Percentiles rank a stretch among this genome's conserved stretches.
Conservation (phyloP, 1,140 invertebrate species). For the Caerostris darwini region DNA sequence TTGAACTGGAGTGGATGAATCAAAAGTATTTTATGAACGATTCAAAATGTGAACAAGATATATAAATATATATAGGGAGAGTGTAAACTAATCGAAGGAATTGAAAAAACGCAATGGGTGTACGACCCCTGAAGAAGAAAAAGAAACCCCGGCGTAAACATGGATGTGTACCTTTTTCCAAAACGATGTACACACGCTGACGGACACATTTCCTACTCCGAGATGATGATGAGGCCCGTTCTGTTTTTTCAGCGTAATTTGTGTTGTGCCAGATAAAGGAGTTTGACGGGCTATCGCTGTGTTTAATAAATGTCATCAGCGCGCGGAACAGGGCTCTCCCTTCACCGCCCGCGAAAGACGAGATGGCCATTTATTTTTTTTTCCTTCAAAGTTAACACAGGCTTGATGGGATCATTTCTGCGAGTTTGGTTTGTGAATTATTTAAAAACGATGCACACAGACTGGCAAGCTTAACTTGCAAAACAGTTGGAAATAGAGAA, state of each 20-base stretch:
- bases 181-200: conserved; percentile 16
- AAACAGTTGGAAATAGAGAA: too few relatives aligned
- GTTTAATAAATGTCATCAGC: conserved; percentile 33
- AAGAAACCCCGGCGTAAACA: background rate
- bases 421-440: too few relatives aligned
- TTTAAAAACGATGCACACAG: background rate
- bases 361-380: background rate
- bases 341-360: background rate
- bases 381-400: background rate
- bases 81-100: too few relatives aligned
- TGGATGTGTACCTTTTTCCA: conserved; percentile 19
- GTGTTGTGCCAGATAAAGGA: conserved; percentile 46
- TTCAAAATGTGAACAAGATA: too few relatives aligned
- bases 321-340: background rate
- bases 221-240: conserved; percentile 33
- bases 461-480: background rate
- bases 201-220: background rate
- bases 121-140: background rate
- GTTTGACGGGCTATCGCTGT: conserved; percentile 32
- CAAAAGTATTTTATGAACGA: too few relatives aligned
- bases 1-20: too few relatives aligned
- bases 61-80: too few relatives aligned
- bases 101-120: background rate
- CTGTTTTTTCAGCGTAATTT: conserved; percentile 29
- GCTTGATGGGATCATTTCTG: background rate